Evolutionary conservation across 1,140 invertebrate genomes (phyloP).

Genomic region (Rhopalosiphum maidis): DNA sequence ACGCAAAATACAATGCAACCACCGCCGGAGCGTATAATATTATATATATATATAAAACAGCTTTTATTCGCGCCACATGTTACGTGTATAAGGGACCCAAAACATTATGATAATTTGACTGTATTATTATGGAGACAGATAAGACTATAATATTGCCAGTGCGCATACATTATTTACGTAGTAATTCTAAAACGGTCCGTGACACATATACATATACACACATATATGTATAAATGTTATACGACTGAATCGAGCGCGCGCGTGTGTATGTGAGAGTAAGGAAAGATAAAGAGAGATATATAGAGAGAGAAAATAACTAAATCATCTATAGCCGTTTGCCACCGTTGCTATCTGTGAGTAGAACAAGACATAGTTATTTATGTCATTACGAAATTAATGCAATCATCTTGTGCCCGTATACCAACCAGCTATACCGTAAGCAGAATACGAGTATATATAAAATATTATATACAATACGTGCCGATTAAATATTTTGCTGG

Average conservation of each 20-base stretch:
- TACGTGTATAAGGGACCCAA: background rate
- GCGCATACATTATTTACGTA: background rate
- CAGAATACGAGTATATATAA: background rate
- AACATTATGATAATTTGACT: slow-evolving; percentile 26
- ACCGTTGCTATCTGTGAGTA: background rate
- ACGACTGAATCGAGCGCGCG: background rate
- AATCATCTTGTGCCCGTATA: background rate
- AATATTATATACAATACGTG: background rate
- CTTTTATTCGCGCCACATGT: slow-evolving; percentile 20
- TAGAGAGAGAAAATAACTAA: background rate
- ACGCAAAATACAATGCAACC: slow-evolving; percentile 21
- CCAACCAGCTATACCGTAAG: background rate
- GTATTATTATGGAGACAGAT: background rate
- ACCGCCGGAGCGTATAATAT: background rate
- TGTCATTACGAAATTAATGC: background rate
- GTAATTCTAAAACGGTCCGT: background rate
- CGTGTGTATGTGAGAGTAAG: background rate
- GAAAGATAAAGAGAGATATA: too few species aligned
- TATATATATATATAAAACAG: background rate
- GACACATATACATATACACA: background rate
- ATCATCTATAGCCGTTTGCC: background rate
- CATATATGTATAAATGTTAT: too few species aligned
- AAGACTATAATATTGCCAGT: background rate
- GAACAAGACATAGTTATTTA: background rate
- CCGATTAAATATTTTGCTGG: background rate